phyloP scores from a whole-genome alignment of 2,113 vertebrate genomes.

The Vombatus ursinus region DNA sequence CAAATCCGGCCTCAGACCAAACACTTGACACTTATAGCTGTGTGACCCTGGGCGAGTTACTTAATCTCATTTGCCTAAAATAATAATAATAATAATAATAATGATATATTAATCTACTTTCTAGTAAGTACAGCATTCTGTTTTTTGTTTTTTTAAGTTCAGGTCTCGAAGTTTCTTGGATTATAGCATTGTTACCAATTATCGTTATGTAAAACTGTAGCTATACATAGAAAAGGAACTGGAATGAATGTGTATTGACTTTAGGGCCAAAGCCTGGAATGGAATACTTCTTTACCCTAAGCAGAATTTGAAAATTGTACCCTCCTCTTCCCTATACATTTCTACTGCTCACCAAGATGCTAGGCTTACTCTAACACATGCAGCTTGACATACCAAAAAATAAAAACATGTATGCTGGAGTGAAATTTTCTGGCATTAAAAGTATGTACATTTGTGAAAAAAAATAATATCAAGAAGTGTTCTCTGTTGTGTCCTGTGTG shows the following conservation, averaged over 20 bases:
- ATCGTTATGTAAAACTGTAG: neutral
- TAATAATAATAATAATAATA: no score
- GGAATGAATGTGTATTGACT: conserved; percentile 11
- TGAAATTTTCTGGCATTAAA: neutral
- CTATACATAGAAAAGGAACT: conserved; percentile 8
- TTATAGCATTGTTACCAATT: conserved; percentile 36
- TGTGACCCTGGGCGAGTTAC: no score
- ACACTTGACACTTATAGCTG: no score
- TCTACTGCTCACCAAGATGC: neutral
- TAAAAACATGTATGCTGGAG: neutral
- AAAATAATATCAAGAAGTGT: neutral
- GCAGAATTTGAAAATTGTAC: neutral
- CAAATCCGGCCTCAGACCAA: no score
- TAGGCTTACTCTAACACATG: neutral
- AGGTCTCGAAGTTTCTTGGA: neutral
- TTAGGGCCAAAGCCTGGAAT: neutral
- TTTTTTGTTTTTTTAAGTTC: neutral
- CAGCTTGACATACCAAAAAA: neutral
- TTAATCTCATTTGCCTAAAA: no score
- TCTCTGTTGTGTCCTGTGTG: neutral
- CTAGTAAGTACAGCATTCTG: conserved; percentile 22
- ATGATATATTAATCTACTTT: conserved; percentile 23
- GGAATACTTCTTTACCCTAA: neutral
- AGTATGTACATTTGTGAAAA: neutral
- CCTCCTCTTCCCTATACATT: neutral